Base-by-base conservation (phyloP, 2,888 invertebrate species). In the Sphaerophoria taeniata region DNA sequence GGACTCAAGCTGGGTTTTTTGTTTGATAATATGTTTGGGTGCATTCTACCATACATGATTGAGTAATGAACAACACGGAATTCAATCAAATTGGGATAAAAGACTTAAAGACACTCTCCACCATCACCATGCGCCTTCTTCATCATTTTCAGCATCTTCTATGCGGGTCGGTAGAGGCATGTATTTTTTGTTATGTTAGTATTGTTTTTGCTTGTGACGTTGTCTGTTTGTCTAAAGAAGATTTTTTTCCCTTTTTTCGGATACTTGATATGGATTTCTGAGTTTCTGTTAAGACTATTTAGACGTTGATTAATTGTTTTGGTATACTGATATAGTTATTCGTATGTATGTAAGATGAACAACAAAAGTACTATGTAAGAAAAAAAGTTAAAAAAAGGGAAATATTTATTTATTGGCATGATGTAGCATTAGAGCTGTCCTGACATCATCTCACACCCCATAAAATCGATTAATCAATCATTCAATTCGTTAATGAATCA, bases 381-480 rank as follows among this genome's bases (percentile, higher is more conserved):
- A 43, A 5, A 43, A 43, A 43, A 43, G 39, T 6, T 7, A 43
- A 43, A 43, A 43, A 43, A 43, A 43, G 39, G 39, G 9, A 43
- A 43, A 43, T 33, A 6, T 55, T 12, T 56, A 36, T 24, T 5
- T 6, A 14, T 1, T 53, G 43, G 14, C n/a, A 24, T 39, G 39
- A 7, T 39, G 39, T 39, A 9, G 43, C 3, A 9, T 9, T 9
- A 36, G 16, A 36, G 39, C 39, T 39, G 39, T 9, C 60, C 24
- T 82, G 67, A 63, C 72, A 72, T 71, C 56, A 56, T 45, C 77
- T 47, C 47, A 69, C 69, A 82, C 31, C n/a, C 43, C 7, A 45
- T 45, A 45, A 24, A 70, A 78, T 82, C 73, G 72, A 77, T 83
- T 83, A 78, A 78, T 80, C 74, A 80, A 67, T 83, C 83, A 83